Base-by-base conservation (phyloP, 2,113 vertebrate genomes). In the Aphelocoma coerulescens region DNA sequence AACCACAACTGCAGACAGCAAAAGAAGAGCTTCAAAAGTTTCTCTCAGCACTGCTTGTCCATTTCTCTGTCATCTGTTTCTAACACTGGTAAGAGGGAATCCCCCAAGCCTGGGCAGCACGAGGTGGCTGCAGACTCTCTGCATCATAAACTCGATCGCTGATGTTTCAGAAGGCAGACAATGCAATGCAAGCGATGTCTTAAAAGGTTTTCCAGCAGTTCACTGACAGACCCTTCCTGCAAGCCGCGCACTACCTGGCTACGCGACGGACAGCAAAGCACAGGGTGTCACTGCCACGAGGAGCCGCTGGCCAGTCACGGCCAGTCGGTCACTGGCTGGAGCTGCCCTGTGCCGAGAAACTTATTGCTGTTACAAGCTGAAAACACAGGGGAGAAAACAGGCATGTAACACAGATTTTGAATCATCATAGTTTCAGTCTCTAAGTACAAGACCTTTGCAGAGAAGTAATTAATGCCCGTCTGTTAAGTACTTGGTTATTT, bases 321-420 rank as follows among this genome's bases (percentile, higher is more conserved):
- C 72, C 46, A 1, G 16, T 5, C 16, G 6, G 59, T 44, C 91
- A 23, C 16, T 14, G 62, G 71, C 94, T 77, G 77, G 22, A 95
- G 54, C 63, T 55, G 67, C 91, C 85, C 91, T 48, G 85, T 55
- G 89, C 84, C 89, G 55, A 85, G 77, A 94, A 92, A 91, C 76
- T 95, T 96, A 95, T 79, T 96, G 93, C 95, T 95, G 77, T 76
- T 55, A 89, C 80, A 94, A 93, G 92, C 95, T 88, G 88, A 79
- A 95, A 92, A 96, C n/a, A 12, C 1, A 32, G 48, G 80, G 20
- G 13, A 82, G 58, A 61, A 80, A 82, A 51, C 67, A 91, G 85
- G 77, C 67, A 26, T 43, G 1, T 83, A 90, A 79, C 73, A 72
- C 43, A 63, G 88, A 65, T 62, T 63, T 84, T 68, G 51, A 54